Percentiles rank a stretch among this genome's conserved stretches.
These are phyloP conservation scores for Apocrypta bakeri DNA, from an alignment of 1,140 invertebrate genomes.

Conservation along the genomic window DNA sequence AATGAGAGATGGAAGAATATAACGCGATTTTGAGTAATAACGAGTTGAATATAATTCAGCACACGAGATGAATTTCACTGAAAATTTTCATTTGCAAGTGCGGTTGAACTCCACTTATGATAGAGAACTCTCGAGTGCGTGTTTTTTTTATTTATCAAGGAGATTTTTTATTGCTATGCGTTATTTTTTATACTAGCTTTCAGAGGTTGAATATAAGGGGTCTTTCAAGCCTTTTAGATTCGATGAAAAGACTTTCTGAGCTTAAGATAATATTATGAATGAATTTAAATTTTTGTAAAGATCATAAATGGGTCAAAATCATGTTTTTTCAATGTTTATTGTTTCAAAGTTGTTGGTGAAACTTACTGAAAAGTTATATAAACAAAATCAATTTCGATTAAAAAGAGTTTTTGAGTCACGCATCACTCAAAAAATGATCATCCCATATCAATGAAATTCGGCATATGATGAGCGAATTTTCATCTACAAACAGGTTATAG, in stretches of 20 bases:
- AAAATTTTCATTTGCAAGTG: not conserved
- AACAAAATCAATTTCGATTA: no score
- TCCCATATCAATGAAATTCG: no score
- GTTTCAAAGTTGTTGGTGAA: no score
- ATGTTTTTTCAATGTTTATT: no score
- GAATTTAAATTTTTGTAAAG: not conserved
- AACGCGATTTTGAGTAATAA: not conserved
- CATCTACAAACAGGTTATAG: no score
- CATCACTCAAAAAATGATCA: no score
- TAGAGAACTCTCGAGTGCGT: no score
- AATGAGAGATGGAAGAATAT: not conserved
- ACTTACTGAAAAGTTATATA: no score
- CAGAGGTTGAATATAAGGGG: no score
- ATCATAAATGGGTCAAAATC: not conserved
- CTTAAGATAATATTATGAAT: not conserved
- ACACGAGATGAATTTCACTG: not conserved
- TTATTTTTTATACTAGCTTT: not conserved
- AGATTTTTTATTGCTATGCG: not conserved
- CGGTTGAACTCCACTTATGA: not conserved
- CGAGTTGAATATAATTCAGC: not conserved
- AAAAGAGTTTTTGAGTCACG: no score
- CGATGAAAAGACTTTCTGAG: not conserved
- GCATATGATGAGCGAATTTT: no score
- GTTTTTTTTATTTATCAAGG: not conserved
- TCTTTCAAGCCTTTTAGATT: not conserved